Base-by-base conservation (phyloP, 2,888 invertebrate genomes). In the Meandrusa payeni region DNA sequence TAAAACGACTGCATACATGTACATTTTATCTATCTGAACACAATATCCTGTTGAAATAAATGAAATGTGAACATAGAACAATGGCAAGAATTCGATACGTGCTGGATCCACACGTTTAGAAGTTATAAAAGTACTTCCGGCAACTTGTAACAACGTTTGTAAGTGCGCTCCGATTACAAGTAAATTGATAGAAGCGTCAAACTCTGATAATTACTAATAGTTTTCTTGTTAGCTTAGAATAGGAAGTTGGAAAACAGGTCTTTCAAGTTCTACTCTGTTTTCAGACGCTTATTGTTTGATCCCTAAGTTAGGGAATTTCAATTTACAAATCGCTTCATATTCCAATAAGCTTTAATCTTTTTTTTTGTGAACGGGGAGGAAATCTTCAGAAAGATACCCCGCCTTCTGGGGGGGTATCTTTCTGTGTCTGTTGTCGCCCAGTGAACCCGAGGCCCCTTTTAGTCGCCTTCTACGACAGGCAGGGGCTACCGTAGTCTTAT, bases 171-270 rank as follows among this genome's bases (percentile, higher is more conserved):
- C 72, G 70, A 74, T 79, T 74, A 69, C 69, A 64, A 75, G 66
- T 69, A 77, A 80, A 77, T 76, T 79, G 79, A 81, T 81, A 79
- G 78, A 80, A 81, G 76, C 69, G 72, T 73, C 68, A 64, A 64
- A 68, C 57, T 61, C 76, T 77, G 79, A 81, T 82, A 81, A 82
- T 82, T 77, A 74, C 76, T 80, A 75, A 80, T 79, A 77, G 80
- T 79, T 83, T 78, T 79, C 81, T 78, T 75, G 81, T 82, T 82
- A 80, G 64, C 24, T 32, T 32, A 12, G 40, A 32, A 26, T 47
- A 43, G 42, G 42, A 58, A 58, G 49, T 57, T 54, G 33, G 34
- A 34, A 53, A 53, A 53, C 52, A 52, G 47, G 46, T 48, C 48
- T 51, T 48, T 36, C 29, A 36, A 53, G 48, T 46, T 52, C 11